Conservation (phyloP, 2,113 vertebrate species). For the Taxidea taxus region DNA sequence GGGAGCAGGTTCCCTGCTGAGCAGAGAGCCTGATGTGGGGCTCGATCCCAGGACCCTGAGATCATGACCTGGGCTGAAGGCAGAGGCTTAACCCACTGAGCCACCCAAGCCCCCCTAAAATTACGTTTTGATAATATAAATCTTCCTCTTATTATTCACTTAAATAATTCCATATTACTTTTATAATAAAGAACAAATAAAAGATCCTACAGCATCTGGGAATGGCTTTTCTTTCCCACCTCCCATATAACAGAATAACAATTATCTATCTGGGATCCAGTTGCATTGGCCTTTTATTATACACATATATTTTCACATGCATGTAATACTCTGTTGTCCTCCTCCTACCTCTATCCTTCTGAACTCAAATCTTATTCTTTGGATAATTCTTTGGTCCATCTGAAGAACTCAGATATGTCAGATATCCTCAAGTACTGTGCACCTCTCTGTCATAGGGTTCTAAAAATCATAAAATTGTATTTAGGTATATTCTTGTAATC, state of each 20-base stretch:
- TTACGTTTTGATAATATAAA: not conserved
- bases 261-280: not conserved
- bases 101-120: too few species aligned
- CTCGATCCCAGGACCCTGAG: too few species aligned
- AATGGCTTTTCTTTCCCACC: not conserved
- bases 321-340: fast-evolving
- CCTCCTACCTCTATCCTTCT: not conserved
- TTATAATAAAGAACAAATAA: not conserved
- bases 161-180: not conserved
- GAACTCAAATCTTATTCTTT: not conserved
- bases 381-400: not conserved
- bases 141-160: not conserved
- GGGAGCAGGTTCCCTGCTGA: too few species aligned
- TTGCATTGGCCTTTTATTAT: fast-evolving
- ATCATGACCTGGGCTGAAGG: too few species aligned
- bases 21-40: too few species aligned
- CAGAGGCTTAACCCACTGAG: too few species aligned
- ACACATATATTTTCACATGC: too few species aligned
- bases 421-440: not conserved
- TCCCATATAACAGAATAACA: not conserved
- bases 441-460: not conserved
- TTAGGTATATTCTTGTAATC: not conserved
- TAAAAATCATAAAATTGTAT: not conserved
- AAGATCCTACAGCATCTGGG: fast-evolving
- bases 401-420: not conserved